A percentile compares a stretch with the other conserved stretches of the same genome.
Conservation (phyloP, 2,797 vertebrate genomes). For the Pteropus rufus region DNA sequence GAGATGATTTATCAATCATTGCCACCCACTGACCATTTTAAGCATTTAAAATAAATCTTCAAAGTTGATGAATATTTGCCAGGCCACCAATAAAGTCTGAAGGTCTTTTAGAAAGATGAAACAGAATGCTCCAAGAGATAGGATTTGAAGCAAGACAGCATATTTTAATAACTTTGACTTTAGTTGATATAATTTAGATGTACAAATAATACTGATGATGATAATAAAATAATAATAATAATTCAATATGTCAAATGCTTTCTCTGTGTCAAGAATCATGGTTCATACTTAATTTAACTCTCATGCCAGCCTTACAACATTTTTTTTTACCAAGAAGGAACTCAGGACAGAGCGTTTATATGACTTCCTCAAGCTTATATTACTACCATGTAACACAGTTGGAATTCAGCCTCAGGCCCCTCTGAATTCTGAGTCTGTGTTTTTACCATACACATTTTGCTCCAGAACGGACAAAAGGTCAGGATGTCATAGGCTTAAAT, state of each 20-base stretch:
- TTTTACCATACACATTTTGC: background rate
- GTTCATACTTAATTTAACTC: background rate
- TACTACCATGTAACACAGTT: background rate
- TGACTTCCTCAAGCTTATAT: background rate
- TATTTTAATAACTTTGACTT: background rate
- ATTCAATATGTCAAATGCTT: background rate
- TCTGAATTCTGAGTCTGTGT: background rate
- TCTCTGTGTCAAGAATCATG: background rate
- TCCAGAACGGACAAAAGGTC: background rate
- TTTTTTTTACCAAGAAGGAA: background rate
- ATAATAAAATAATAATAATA: background rate
- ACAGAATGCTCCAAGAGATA: background rate
- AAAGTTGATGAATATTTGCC: background rate
- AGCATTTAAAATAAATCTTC: background rate
- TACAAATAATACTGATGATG: background rate
- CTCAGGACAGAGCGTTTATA: background rate
- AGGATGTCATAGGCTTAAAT: background rate
- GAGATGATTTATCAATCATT: background rate
- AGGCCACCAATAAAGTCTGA: background rate
- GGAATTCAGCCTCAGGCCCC: background rate
- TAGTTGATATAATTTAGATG: background rate
- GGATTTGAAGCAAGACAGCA: background rate
- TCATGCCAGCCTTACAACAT: background rate
- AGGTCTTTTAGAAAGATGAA: background rate
- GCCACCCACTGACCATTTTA: background rate